These are phyloP conservation scores for Falcaria lacertinaria DNA, from an alignment of 2,888 invertebrate genomes.

Conservation along the genomic window DNA sequence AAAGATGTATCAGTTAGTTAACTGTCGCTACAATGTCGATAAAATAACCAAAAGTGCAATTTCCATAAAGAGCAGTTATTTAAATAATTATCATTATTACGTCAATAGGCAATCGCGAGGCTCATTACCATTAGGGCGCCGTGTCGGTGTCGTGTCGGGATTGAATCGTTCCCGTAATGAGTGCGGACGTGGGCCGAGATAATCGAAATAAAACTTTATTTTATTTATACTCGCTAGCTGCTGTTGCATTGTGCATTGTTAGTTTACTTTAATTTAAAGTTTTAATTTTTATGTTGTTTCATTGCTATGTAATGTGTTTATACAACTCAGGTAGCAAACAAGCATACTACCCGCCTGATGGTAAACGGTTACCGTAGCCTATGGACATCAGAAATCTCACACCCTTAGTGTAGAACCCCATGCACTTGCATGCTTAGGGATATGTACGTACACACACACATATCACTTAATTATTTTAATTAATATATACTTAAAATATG, in stretches of 20 bases:
- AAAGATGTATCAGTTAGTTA: slow-evolving; percentile 12
- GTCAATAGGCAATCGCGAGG: not conserved
- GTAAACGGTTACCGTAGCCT: too few species aligned
- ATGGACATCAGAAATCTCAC: too few species aligned
- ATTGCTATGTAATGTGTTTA: too few species aligned
- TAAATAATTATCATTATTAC: not conserved
- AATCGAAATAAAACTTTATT: slow-evolving; percentile 36
- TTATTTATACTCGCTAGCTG: slow-evolving; percentile 13
- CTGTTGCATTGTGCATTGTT: slow-evolving; percentile 4
- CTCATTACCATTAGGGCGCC: slow-evolving; percentile 37
- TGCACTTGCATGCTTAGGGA: too few species aligned
- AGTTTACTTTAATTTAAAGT: not conserved
- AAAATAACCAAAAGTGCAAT: slow-evolving; percentile 4
- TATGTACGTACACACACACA: too few species aligned
- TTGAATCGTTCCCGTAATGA: slow-evolving; percentile 52
- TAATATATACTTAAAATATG: too few species aligned
- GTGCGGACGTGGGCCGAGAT: slow-evolving; percentile 22
- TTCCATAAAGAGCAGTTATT: slow-evolving; percentile 5
- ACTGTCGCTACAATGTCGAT: slow-evolving; percentile 2
- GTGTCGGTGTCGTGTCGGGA: slow-evolving; percentile 34
- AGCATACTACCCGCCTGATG: too few species aligned
- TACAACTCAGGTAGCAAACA: too few species aligned
- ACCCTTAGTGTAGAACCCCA: too few species aligned
- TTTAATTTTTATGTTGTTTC: too few species aligned
- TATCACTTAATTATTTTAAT: too few species aligned